A percentile compares a stretch with the other conserved stretches of the same genome.
phyloP scores from a whole-genome alignment of 2,113 vertebrate species.

The Emydocephalus ijimae region DNA sequence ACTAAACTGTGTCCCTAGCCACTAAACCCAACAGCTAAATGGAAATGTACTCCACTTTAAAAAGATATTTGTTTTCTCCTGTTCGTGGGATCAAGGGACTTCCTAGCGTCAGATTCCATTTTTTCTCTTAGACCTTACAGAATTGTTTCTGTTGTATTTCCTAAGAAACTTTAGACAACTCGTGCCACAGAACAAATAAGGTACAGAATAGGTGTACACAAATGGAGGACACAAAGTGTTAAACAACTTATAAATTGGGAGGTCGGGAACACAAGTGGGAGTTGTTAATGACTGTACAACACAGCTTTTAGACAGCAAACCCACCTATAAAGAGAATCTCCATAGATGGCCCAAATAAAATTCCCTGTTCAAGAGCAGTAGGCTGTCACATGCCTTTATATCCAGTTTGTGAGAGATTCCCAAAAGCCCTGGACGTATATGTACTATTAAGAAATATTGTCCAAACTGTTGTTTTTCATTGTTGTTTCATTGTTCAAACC shows the following conservation, averaged over 20 bases:
- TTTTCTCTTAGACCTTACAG: not conserved
- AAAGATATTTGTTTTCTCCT: not conserved
- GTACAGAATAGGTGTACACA: not conserved
- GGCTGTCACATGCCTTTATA: not conserved
- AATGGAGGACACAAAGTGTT: not conserved
- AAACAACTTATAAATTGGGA: not conserved
- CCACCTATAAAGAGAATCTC: not conserved
- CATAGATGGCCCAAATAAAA: not conserved
- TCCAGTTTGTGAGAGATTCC: not conserved
- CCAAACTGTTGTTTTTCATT: not conserved
- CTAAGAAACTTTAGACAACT: not conserved
- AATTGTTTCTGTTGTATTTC: not conserved
- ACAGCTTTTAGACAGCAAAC: not conserved
- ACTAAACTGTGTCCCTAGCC: not conserved
- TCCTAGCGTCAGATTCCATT: accelerated
- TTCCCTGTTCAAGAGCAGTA: not conserved
- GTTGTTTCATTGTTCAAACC: not conserved
- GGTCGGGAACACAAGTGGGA: not conserved
- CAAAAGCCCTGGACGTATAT: not conserved
- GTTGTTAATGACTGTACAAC: not conserved
- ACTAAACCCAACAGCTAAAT: not conserved
- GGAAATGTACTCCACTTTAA: not conserved
- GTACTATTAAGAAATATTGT: not conserved
- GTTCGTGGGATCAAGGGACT: not conserved
- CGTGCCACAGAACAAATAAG: not conserved